Evolutionary conservation across 2,888 invertebrate species (phyloP), one percentile per base, ranked within the genome.

Genomic region (Eupithecia exiguata): DNA sequence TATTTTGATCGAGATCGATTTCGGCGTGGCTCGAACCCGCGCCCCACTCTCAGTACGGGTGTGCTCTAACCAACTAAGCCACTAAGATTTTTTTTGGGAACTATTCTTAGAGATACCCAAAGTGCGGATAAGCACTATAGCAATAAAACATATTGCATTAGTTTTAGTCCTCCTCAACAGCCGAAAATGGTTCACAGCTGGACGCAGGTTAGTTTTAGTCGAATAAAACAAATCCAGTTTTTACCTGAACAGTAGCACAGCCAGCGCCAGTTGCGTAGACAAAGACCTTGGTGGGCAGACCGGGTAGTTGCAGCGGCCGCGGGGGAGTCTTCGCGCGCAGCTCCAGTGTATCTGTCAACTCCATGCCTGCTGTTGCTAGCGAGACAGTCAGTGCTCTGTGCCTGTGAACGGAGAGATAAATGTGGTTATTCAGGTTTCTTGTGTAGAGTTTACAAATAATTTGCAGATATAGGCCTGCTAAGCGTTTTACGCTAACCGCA

Each of bases 251-350:
- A 58, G 96, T 96, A 69, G 96, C 96, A 84, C 96, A 96, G 0
- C 96, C 96, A 30, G 96, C 96, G 0, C 96, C 96, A 1, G 96
- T 96, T 3, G 96, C 96, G 75, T 96, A 96, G 0, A 96, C 96
- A 78, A 96, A 96, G n/a, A 96, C 96, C 87, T 96, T 96, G 0
- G 96, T 96, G 0, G 96, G 96, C 43, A 96, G 86, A 9, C 96
- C 96, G 0, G 96, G 96, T 7, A 96, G 86, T 78, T 95, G 95
- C 16, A 96, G 86, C 0, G 93, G 91, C 62, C 95, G 91, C 0
- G 95, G 92, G 0, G 94, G 91, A 21, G 94, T 93, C 30, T 92
- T 91, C 0, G 95, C 95, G 63, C 95, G 92, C 0, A 96, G 88
- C 77, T 96, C 96, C 43, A 96, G 78, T 0, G 96, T 96, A 79